Conservation (phyloP, 2,888 invertebrate genomes). For the Azorinus chamasolen region DNA sequence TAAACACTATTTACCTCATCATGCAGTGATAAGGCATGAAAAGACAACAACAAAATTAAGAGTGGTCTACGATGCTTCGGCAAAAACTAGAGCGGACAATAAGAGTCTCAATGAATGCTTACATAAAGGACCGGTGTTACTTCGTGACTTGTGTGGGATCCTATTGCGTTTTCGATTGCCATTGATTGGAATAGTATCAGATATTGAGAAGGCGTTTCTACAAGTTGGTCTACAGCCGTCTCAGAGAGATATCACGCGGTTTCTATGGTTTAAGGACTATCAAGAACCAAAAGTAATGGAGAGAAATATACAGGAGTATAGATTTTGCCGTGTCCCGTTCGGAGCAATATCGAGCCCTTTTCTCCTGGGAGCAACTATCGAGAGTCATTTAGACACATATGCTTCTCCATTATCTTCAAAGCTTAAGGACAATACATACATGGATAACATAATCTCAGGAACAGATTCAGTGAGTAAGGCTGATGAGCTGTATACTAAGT, state of each 20-base stretch:
- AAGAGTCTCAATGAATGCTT: slow-evolving; percentile 31
- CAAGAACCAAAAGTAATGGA: neutral
- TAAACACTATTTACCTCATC: slow-evolving; percentile 28
- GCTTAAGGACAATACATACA: slow-evolving; percentile 12
- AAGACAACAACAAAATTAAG: slow-evolving; percentile 27
- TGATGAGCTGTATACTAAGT: slow-evolving; percentile 3
- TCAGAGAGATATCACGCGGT: slow-evolving; percentile 31
- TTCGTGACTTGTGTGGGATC: slow-evolving; percentile 25
- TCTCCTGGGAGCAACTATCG: slow-evolving; percentile 9
- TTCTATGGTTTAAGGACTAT: slow-evolving; percentile 27
- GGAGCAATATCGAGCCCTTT: slow-evolving; percentile 21
- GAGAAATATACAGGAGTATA: slow-evolving; percentile 9
- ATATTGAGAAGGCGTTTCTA: slow-evolving; percentile 28
- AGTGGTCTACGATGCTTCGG: slow-evolving; percentile 29
- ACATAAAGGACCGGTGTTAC: slow-evolving; percentile 25
- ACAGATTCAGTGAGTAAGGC: neutral
- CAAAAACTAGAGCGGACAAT: slow-evolving; percentile 16
- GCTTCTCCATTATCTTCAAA: neutral
- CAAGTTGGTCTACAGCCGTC: slow-evolving; percentile 15
- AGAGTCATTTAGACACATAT: slow-evolving; percentile 3
- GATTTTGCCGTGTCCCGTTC: slow-evolving; percentile 16
- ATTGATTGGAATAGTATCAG: too few relatives aligned
- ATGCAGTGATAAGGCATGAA: slow-evolving; percentile 16
- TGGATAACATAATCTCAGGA: neutral
- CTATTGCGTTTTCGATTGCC: neutral